phyloP scores from a whole-genome alignment of 2,797 vertebrate species.

The Neostethus bicornis region DNA sequence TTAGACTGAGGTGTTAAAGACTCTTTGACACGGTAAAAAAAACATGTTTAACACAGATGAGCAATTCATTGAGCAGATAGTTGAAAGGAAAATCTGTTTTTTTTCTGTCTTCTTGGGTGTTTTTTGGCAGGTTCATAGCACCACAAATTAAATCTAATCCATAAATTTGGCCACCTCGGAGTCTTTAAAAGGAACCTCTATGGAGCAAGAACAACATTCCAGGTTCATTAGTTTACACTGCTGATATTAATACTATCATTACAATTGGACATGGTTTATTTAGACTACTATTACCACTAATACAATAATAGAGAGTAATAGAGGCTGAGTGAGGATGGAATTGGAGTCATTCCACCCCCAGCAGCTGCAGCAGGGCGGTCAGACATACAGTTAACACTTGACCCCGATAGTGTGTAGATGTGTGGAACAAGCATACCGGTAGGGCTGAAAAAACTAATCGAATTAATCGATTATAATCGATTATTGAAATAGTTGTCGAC shows the following conservation, averaged over 20 bases:
- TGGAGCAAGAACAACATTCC: conserved; percentile 79
- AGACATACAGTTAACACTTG: conserved; percentile 81
- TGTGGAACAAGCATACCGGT: conserved; percentile 50
- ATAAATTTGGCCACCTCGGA: conserved; percentile 70
- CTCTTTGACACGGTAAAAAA: conserved; percentile 9
- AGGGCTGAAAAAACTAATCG: too few species aligned
- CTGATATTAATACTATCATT: conserved; percentile 82
- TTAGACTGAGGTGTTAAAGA: conserved; percentile 23
- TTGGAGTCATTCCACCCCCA: conserved; percentile 59
- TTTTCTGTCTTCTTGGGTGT: conserved; percentile 48
- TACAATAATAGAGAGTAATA: conserved; percentile 83
- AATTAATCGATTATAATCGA: too few species aligned
- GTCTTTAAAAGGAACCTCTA: conserved; percentile 72
- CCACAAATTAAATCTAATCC: conserved; percentile 74
- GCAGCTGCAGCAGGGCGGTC: conserved; percentile 75
- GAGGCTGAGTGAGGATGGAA: conserved; percentile 60
- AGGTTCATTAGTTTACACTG: conserved; percentile 77
- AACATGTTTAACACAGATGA: conserved; percentile 27
- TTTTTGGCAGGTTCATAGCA: conserved; percentile 51
- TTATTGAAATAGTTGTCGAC: too few species aligned
- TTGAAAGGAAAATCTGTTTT: conserved; percentile 34
- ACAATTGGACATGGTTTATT: conserved; percentile 82
- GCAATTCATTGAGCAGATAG: conserved; percentile 26
- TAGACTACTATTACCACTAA: conserved; percentile 82
- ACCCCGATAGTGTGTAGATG: conserved; percentile 58